These are phyloP conservation scores for Thymallus thymallus DNA, from an alignment of 2,113 vertebrate species.

Conservation along the genomic window DNA sequence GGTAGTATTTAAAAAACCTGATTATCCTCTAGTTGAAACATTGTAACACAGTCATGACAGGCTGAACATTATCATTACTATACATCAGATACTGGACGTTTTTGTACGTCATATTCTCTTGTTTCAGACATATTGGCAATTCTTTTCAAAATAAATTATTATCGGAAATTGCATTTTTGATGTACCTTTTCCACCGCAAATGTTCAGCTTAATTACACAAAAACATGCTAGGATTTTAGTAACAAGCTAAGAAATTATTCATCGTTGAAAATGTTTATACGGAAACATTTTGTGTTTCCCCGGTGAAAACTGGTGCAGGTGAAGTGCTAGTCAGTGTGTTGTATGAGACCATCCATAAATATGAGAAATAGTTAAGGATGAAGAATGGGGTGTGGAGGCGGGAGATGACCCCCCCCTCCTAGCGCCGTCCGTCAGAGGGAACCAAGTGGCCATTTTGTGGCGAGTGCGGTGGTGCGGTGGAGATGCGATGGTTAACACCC, in stretches of 20 bases:
- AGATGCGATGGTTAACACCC: constrained; percentile 87
- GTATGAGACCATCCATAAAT: constrained; percentile 53
- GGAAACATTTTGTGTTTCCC: constrained; percentile 40
- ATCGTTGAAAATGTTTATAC: constrained; percentile 20
- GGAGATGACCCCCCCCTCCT: constrained; percentile 55
- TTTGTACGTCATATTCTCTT: constrained; percentile 30
- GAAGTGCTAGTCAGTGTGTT: constrained; percentile 46
- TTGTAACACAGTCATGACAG: not conserved
- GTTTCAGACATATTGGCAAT: not conserved
- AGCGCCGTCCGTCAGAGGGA: constrained; percentile 58
- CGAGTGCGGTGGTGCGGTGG: constrained; percentile 69
- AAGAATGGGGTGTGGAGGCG: constrained; percentile 54
- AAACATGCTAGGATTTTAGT: not conserved
- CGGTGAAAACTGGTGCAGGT: constrained; percentile 28
- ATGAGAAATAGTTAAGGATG: constrained; percentile 59
- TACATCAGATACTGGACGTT: constrained; percentile 2
- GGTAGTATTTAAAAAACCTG: constrained; percentile 6
- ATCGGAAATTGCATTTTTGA: too few relatives aligned
- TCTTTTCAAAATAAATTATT: not conserved
- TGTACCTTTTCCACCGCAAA: not conserved
- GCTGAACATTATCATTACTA: not conserved
- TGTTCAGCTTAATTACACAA: not conserved
- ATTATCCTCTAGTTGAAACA: constrained; percentile 10
- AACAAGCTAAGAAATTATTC: not conserved
- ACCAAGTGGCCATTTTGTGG: constrained; percentile 74